Evolutionary conservation across 92 coral and sea anemone genomes (phyloP).

Genomic region (Zoanthus solanderi): DNA sequence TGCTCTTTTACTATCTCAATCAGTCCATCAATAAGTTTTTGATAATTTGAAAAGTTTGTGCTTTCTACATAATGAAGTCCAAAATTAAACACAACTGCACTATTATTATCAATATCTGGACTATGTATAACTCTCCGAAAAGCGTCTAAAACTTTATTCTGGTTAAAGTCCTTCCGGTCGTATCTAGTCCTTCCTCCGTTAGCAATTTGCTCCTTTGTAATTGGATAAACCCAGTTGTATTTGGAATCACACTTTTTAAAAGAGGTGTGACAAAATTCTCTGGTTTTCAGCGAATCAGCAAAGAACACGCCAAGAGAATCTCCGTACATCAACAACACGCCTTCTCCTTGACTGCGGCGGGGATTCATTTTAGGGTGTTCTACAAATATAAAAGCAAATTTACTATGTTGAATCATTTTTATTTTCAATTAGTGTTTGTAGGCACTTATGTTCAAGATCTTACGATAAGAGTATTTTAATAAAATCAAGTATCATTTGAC

Average conservation of each 20-base stretch:
- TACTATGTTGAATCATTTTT: too few species aligned
- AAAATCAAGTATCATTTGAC: too few species aligned
- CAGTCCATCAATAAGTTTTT: slow-evolving; percentile 28
- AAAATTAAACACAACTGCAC: slow-evolving; percentile 41
- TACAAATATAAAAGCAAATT: not conserved
- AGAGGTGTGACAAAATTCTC: slow-evolving; percentile 63
- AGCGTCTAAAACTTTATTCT: slow-evolving; percentile 63
- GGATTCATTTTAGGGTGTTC: slow-evolving; percentile 4
- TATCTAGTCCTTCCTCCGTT: slow-evolving; percentile 56
- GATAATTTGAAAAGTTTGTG: slow-evolving; percentile 43
- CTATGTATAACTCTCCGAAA: slow-evolving; percentile 65
- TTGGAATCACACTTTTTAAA: slow-evolving; percentile 69
- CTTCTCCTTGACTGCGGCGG: slow-evolving; percentile 45
- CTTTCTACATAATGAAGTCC: slow-evolving; percentile 45
- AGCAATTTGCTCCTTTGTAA: slow-evolving; percentile 71
- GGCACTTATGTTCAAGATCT: too few species aligned
- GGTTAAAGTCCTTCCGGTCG: slow-evolving; percentile 73
- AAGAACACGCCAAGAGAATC: slow-evolving; percentile 83
- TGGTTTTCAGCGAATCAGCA: slow-evolving; percentile 67
- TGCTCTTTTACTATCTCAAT: slow-evolving; percentile 31
- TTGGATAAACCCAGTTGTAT: slow-evolving; percentile 88
- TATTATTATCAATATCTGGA: slow-evolving; percentile 61
- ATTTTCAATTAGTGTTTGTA: not conserved
- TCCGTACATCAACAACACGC: slow-evolving; percentile 75
- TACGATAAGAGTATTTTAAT: too few species aligned